phyloP scores from a whole-genome alignment of 2,888 invertebrate genomes.

The Rhagium mordax region DNA sequence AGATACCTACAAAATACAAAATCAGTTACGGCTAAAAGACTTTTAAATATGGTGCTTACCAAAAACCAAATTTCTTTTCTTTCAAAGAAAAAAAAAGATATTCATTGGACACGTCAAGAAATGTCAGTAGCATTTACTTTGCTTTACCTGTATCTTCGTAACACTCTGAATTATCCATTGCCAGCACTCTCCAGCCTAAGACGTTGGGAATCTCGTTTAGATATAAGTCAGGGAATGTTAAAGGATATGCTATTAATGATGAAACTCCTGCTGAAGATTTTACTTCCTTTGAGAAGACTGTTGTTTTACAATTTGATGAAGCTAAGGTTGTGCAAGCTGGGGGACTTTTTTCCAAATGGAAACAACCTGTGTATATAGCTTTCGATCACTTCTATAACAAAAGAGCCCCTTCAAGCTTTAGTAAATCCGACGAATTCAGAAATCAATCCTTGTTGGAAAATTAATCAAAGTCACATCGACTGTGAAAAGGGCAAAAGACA shows the following conservation, averaged over 20 bases:
- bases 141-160: no score
- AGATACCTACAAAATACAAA: no score
- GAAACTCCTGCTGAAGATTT: conserved; percentile 10
- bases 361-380: conserved; percentile 48
- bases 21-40: no score
- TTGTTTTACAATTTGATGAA: no score
- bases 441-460: neutral
- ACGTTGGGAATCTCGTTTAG: neutral
- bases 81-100: neutral
- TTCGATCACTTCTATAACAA: conserved; percentile 52
- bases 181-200: neutral
- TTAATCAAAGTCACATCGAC: no score
- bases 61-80: neutral
- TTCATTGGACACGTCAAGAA: neutral
- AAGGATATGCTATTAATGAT: conserved; percentile 8
- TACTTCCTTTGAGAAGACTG: conserved; percentile 6
- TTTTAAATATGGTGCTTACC: no score
- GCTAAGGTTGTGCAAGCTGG: conserved; percentile 31
- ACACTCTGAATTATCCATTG: neutral
- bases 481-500: conserved; percentile 45
- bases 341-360: conserved; percentile 45
- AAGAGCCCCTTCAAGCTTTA: no score
- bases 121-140: conserved; percentile 6
- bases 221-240: conserved; percentile 3
- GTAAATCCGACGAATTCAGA: neutral